These are phyloP conservation scores for silkworm (Bombyx mori) DNA, from an alignment of 1,140 invertebrate species.

Conservation along the genomic window ASM3026992v2 NC_085129.1:5309501-5310000, in stretches of 20 bases:
- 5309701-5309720: conserved; percentile 53
- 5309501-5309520: background rate
- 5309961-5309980: conserved; percentile 58
- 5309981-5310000: conserved; percentile 69
- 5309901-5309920: conserved; percentile 69
- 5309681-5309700: conserved; percentile 30
- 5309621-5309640: conserved; percentile 25
- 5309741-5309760: conserved; percentile 19
- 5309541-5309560: conserved; percentile 16
- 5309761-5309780: conserved; percentile 21
- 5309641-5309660: conserved; percentile 36
- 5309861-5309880: conserved; percentile 66
- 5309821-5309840: conserved; percentile 38
- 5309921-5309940: conserved; percentile 62
- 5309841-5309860: conserved; percentile 66
- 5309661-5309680: conserved; percentile 47
- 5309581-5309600: conserved; percentile 14
- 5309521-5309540: background rate
- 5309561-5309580: conserved; percentile 19
- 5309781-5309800: conserved; percentile 5
- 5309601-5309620: conserved; percentile 22
- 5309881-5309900: conserved; percentile 58
- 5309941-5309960: conserved; percentile 56
- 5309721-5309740: conserved; percentile 45
- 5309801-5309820: conserved; percentile 14